Evolutionary conservation across 2,797 vertebrate species (phyloP).

Genomic region (Sparus aurata): DNA sequence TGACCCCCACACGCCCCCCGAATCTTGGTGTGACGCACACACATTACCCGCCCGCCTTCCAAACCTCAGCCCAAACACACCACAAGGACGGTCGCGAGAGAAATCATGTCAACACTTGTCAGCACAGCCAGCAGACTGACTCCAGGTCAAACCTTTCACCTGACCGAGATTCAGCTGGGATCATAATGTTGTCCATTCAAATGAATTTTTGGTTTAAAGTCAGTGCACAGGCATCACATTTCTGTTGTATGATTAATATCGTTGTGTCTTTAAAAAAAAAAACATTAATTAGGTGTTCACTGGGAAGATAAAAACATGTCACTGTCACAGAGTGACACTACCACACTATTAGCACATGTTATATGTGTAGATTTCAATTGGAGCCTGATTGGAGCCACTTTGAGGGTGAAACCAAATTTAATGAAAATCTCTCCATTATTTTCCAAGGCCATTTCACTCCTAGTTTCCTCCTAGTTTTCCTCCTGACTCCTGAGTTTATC

Average conservation of each 20-base stretch:
- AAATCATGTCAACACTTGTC: constrained; percentile 29
- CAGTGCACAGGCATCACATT: not conserved
- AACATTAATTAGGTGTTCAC: not conserved
- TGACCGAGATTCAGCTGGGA: not conserved
- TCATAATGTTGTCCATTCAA: not conserved
- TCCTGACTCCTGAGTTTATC: no score
- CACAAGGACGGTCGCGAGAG: constrained; percentile 28
- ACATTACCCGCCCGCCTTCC: constrained; percentile 24
- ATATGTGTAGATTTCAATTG: not conserved
- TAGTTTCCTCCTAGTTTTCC: no score
- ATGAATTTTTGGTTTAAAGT: not conserved
- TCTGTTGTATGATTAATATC: not conserved
- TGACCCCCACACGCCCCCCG: constrained; percentile 47
- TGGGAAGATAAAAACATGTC: not conserved
- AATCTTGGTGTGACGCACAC: constrained; percentile 43
- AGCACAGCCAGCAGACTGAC: constrained; percentile 16
- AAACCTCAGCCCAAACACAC: constrained; percentile 25
- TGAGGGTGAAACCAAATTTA: not conserved
- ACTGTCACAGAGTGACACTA: not conserved
- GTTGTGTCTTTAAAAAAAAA: not conserved
- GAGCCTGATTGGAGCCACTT: not conserved
- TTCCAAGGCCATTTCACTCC: not conserved
- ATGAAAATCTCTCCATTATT: not conserved
- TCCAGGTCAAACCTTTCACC: constrained; percentile 29
- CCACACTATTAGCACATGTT: not conserved